These are phyloP conservation scores for Myotis planiceps DNA, from an alignment of 2,797 vertebrate species.

Conservation along the genomic window DNA sequence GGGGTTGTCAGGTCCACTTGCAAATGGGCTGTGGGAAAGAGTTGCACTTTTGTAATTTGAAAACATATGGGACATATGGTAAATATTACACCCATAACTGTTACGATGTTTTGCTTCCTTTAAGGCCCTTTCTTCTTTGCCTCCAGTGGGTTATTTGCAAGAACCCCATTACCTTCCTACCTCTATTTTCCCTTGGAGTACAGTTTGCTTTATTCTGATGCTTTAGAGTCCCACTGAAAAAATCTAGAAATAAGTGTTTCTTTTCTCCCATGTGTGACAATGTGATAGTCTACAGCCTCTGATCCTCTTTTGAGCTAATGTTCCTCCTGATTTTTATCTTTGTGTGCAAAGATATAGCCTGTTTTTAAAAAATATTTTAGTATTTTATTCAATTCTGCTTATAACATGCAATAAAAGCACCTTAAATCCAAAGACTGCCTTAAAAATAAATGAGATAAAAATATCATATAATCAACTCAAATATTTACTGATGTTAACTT, in stretches of 20 bases:
- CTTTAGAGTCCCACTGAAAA: not conserved
- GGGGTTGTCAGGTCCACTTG: constrained; percentile 69
- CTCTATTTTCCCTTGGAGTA: constrained; percentile 21
- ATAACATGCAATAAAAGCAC: constrained; percentile 77
- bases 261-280: not conserved
- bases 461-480: constrained; percentile 56
- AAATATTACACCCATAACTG: constrained; percentile 76
- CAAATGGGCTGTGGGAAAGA: constrained; percentile 73
- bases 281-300: not conserved
- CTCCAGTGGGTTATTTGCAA: constrained; percentile 47
- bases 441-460: constrained; percentile 78
- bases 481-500: constrained; percentile 54
- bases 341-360: not conserved
- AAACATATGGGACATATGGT: constrained; percentile 79
- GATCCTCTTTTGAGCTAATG: not conserved
- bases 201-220: constrained; percentile 48
- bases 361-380: not conserved
- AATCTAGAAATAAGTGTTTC: not conserved
- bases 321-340: not conserved
- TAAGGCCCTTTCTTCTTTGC: constrained; percentile 62
- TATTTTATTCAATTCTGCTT: constrained; percentile 80
- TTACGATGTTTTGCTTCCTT: constrained; percentile 64
- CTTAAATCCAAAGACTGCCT: constrained; percentile 1
- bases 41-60: constrained; percentile 61
- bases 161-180: constrained; percentile 53